Base-by-base conservation (phyloP, 2,888 invertebrate genomes). In the Drosophila seclusa region DNA sequence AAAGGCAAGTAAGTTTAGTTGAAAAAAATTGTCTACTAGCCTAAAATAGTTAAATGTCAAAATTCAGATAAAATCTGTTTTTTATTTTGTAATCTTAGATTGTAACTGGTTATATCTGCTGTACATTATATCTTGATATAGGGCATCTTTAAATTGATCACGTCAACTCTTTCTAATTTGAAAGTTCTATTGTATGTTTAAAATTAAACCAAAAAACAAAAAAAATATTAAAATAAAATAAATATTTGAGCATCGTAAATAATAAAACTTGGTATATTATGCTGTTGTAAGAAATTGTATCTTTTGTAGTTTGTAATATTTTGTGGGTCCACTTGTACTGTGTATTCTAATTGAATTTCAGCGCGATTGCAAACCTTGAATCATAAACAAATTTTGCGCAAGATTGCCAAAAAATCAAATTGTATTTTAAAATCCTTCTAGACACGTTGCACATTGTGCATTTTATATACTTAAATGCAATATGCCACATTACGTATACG, bases 401-500 rank as follows among this genome's bases (percentile, higher is more conserved):
- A 68, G 78, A 73, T 32, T 54, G 68, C 66, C 72, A 78, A 64
- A 55, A 36, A 57, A 73, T 5, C 13, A 40, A 40, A n/a, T 40
- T 27, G 2, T 55, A 27, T 55, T 71, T 78, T 29, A 6, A 52
- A 70, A 70, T 53, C 52, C 62, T 72, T 73, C 65, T 74, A 57
- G 58, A 49, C 32, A 55, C 50, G 55, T 24, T 59, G 21, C 59
- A 70, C 40, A 27, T 50, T 53, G 10, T 48, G 8, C 31, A 68
- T 38, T 49, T 62, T n/a, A 40, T 55, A 36, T 66, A 60, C 36
- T 18, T 63, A 52, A 70, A 38, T 80, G 49, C 38, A 54, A 58
- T 89, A 52, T 66, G 58, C 49, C 32, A 58, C 49, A 70, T 81
- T 81, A 82, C 87, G 85, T 90, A 90, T 85, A 87, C 85, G 85